phyloP scores from a whole-genome alignment of 1,140 invertebrate species.

The Centruroides sculpturatus region DNA sequence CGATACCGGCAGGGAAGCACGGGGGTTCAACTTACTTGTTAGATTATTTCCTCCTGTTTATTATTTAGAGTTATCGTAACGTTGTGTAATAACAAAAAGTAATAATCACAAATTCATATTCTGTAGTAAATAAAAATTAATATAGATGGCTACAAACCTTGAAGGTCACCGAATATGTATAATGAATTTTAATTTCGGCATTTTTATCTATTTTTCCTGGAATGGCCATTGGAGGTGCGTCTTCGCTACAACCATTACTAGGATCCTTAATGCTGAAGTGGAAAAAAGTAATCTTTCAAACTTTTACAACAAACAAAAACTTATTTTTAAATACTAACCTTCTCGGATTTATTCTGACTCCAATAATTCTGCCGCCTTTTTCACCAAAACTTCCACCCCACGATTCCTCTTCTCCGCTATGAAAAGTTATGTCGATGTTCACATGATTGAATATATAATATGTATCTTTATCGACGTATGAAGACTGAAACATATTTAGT shows the following conservation, averaged over 20 bases:
- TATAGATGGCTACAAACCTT: conserved; percentile 33
- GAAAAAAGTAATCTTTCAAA: too few relatives aligned
- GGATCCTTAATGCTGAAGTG: conserved; percentile 29
- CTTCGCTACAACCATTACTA: conserved; percentile 36
- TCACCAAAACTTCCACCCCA: conserved; percentile 60
- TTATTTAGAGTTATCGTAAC: too few relatives aligned
- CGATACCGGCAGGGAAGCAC: too few relatives aligned
- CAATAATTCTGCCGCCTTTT: conserved; percentile 80
- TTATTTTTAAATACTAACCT: conserved; percentile 31
- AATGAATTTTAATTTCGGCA: conserved; percentile 51
- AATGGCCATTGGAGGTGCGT: conserved; percentile 47
- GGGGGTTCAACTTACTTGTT: too few relatives aligned
- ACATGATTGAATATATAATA: conserved; percentile 97
- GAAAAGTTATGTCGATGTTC: conserved; percentile 81
- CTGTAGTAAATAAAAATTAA: not conserved
- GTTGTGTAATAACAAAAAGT: not conserved
- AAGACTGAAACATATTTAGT: conserved; percentile 3
- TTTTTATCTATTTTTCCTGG: conserved; percentile 35
- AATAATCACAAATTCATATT: not conserved
- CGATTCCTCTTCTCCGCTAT: conserved; percentile 67
- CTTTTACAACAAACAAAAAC: too few relatives aligned
- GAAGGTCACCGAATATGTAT: conserved; percentile 78
- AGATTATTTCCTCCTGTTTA: too few relatives aligned
- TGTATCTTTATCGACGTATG: conserved; percentile 44
- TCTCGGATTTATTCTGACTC: conserved; percentile 56